Conservation (phyloP, 1,140 invertebrate species). For the Tachypleus tridentatus region DNA sequence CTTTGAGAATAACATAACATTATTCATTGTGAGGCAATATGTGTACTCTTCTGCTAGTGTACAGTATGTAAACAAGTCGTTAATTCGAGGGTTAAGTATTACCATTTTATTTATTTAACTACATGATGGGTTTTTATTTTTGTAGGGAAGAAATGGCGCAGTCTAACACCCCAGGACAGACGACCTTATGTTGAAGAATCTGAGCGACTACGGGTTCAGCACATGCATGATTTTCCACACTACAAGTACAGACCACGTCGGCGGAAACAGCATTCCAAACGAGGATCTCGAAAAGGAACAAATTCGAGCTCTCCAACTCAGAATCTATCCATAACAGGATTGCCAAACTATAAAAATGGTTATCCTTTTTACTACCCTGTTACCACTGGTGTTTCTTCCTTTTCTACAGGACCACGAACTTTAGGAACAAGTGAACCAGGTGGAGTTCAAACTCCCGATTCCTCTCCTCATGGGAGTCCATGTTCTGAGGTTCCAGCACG, state of each 20-base stretch:
- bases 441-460: constrained; percentile 53
- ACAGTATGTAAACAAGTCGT: too few species aligned
- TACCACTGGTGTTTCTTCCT: not conserved
- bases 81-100: too few species aligned
- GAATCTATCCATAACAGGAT: too few species aligned
- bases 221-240: constrained; percentile 59
- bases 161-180: constrained; percentile 34
- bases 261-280: constrained; percentile 78
- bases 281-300: constrained; percentile 33
- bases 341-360: too few species aligned
- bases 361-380: not conserved
- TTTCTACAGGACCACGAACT: constrained; percentile 1
- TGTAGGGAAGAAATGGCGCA: constrained; percentile 40
- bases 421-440: constrained; percentile 4
- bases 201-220: constrained; percentile 38
- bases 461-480: constrained; percentile 55
- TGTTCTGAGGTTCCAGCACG: constrained; percentile 5
- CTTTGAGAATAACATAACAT: too few species aligned
- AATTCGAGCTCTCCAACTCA: not conserved
- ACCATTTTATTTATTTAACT: too few species aligned
- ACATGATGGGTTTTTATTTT: constrained; percentile 3
- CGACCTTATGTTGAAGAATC: constrained; percentile 39
- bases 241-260: constrained; percentile 90
- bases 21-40: too few species aligned
- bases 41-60: too few species aligned